These are phyloP conservation scores for Aquatica leii DNA, from an alignment of 2,888 invertebrate genomes.

Conservation along the genomic window DNA sequence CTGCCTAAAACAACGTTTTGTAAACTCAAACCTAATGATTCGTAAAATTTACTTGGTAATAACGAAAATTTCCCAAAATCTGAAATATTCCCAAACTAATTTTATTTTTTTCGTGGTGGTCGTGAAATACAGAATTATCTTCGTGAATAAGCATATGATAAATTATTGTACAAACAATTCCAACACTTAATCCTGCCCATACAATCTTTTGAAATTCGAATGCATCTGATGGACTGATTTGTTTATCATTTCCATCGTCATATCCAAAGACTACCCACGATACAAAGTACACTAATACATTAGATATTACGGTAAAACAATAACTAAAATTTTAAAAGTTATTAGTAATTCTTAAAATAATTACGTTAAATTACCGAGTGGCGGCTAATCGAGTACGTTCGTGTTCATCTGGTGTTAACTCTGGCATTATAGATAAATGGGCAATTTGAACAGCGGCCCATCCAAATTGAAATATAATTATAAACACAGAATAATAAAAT, in stretches of 20 bases:
- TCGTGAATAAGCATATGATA: constrained; percentile 80
- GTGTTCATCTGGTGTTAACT: constrained; percentile 76
- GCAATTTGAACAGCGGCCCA: constrained; percentile 94
- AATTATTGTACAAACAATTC: constrained; percentile 69
- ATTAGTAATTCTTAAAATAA: background rate
- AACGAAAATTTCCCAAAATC: constrained; percentile 49
- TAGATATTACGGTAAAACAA: constrained; percentile 88
- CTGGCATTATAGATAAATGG: constrained; percentile 89
- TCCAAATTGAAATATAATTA: constrained; percentile 88
- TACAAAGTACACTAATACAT: constrained; percentile 81
- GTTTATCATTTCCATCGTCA: constrained; percentile 64
- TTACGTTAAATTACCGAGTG: constrained; percentile 65
- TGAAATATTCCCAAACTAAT: constrained; percentile 51
- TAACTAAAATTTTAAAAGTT: constrained; percentile 68
- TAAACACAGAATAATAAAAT: constrained; percentile 78
- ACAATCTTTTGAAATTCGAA: constrained; percentile 75
- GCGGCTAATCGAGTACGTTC: constrained; percentile 81
- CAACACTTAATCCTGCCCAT: constrained; percentile 72
- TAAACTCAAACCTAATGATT: no score
- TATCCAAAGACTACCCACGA: constrained; percentile 78
- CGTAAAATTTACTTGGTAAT: constrained; percentile 52
- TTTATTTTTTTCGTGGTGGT: constrained; percentile 52
- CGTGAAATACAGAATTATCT: constrained; percentile 52
- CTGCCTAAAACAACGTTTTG: constrained; percentile 75
- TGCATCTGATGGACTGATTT: constrained; percentile 72